Base-by-base conservation (phyloP, 1,140 invertebrate species). In the Lepidurus arcticus region DNA sequence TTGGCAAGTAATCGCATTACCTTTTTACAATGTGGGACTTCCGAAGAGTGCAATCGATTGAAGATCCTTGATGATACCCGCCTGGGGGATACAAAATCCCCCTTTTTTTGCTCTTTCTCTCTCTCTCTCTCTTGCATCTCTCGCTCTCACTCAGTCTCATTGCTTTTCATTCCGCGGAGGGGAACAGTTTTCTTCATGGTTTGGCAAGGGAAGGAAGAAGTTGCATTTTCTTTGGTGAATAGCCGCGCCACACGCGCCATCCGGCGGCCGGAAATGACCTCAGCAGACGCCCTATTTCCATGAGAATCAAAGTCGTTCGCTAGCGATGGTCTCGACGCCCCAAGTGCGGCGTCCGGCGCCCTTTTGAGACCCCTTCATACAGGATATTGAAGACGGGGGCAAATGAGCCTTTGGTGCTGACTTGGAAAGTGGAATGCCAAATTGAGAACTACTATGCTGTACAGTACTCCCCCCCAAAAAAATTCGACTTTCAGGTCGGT, bases 11-110 rank as follows among this genome's bases (percentile, higher is more conserved):
- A 65, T 65, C 53, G 53, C 53, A 65, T 65, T 65, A 65, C 53
- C 53, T 65, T 65, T 65, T 65, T 65, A 65, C 53, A 65, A 65
- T 65, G 53, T 65, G 53, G 53, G 53, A 65, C 53, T 65, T 65
- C 53, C 53, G 53, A 65, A 65, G 53, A 65, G 53, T 65, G 53
- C 53, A 65, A 65, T 65, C 53, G 53, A 65, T 65, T 65, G 53
- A 65, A 65, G 53, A 65, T 65, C 53, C 53, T 21, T 65, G 53
- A 65, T 65, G 53, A 65, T 65, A 65, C 53, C 21, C 53, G 8
- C 53, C 53, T 21, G 16, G 13, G 53, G 21, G 45, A 65, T 13
- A 9, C 7, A n/a, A n/a, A 21, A 65, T 65, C 53, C 53, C 21
- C 13, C 21, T 65, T 16, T 21, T 21, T 47, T 65, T 21, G 53